Conservation (phyloP, 2,888 invertebrate genomes). For the Phragmatobia fuliginosa region DNA sequence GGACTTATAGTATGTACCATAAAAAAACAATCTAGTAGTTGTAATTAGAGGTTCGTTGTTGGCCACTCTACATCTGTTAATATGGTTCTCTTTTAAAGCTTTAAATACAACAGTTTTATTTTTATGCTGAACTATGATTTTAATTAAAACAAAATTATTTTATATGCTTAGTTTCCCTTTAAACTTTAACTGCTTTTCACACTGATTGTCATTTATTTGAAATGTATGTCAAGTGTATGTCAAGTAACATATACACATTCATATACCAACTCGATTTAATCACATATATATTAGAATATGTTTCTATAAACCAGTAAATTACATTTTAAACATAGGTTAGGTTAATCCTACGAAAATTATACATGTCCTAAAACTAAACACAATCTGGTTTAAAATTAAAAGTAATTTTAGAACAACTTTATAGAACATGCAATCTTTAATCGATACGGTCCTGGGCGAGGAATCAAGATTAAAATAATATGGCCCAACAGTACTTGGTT, state of each 20-base stretch:
- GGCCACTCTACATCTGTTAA: no score
- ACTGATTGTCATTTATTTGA: conserved; percentile 44
- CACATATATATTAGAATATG: conserved; percentile 42
- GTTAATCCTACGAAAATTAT: conserved; percentile 35
- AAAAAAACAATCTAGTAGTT: no score
- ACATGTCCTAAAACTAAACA: conserved; percentile 18
- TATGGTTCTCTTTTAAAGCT: no score
- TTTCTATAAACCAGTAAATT: conserved; percentile 47
- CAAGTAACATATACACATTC: conserved; percentile 62
- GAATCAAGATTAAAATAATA: background rate
- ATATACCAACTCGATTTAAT: conserved; percentile 62
- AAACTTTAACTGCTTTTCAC: conserved; percentile 15
- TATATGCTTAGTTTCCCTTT: no score
- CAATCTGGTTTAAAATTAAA: background rate
- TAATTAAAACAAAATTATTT: no score
- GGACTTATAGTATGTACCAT: no score
- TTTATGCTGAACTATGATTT: no score
- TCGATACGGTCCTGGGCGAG: background rate
- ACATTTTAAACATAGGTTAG: conserved; percentile 44
- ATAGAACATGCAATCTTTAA: background rate
- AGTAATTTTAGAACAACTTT: background rate
- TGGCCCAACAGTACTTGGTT: background rate
- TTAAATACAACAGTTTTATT: no score
- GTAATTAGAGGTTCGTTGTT: no score
- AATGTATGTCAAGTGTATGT: conserved; percentile 37